A percentile compares a stretch with the other conserved stretches of the same genome.
These are phyloP conservation scores for Emys orbicularis DNA, from an alignment of 2,797 vertebrate genomes.

Conservation along the genomic window DNA sequence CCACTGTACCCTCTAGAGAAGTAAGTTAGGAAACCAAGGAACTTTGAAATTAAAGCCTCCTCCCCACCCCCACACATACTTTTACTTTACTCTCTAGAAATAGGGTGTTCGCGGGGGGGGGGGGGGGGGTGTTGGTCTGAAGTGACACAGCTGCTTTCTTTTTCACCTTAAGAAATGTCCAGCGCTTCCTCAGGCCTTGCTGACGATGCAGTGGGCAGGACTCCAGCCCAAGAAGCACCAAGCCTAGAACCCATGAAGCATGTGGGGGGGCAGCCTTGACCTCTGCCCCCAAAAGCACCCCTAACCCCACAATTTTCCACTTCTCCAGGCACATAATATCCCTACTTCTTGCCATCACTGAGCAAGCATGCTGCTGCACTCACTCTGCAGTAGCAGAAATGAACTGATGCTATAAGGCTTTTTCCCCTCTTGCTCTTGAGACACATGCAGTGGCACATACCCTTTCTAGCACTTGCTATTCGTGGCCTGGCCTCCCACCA, in stretches of 20 bases:
- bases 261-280: neutral
- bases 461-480: neutral
- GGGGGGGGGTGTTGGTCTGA: neutral
- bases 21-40: neutral
- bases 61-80: accelerated
- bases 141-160: constrained; percentile 48
- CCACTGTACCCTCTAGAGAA: neutral
- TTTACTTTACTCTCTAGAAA: neutral
- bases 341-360: neutral
- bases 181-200: constrained; percentile 31
- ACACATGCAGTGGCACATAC: neutral
- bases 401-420: neutral
- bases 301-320: constrained; percentile 5
- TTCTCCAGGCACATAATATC: neutral
- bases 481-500: neutral
- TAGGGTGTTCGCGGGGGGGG: neutral
- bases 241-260: neutral
- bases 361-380: neutral
- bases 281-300: neutral
- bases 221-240: neutral
- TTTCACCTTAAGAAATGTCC: constrained; percentile 21
- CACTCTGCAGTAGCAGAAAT: neutral
- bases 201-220: constrained; percentile 10
- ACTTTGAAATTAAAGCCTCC: neutral
- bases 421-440: neutral